Evolutionary conservation across 2,113 vertebrate genomes (phyloP).

Genomic region (Sturnus vulgaris): DNA sequence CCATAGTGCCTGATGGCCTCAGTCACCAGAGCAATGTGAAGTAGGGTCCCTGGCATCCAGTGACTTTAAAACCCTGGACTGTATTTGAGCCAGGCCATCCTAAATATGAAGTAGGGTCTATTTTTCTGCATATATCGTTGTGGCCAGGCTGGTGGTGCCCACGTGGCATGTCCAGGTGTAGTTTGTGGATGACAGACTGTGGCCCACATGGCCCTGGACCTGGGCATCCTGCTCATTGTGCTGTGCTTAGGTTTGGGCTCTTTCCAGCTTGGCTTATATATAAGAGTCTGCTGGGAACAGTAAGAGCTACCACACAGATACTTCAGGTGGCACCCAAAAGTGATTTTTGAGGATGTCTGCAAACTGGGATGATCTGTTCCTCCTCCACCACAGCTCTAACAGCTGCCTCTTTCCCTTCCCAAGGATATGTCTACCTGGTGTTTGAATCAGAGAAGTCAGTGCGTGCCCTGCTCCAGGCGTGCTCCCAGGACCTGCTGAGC

Average conservation of each 20-base stretch:
- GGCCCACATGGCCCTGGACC: fast-evolving
- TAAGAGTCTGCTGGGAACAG: not conserved
- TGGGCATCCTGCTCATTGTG: fast-evolving
- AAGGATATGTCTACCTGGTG: conserved; percentile 96
- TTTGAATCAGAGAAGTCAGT: conserved; percentile 97
- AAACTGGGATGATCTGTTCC: not conserved
- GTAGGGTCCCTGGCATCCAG: not conserved
- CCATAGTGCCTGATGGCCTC: not conserved
- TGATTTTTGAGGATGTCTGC: not conserved
- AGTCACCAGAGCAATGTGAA: fast-evolving
- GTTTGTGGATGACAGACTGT: fast-evolving
- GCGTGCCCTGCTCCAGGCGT: conserved; percentile 89
- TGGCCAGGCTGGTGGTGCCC: not conserved
- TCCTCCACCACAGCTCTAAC: not conserved
- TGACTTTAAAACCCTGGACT: not conserved
- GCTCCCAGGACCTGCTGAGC: conserved; percentile 91
- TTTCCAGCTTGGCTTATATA: not conserved
- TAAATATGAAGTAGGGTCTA: not conserved
- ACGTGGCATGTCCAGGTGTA: not conserved
- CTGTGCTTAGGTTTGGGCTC: not conserved
- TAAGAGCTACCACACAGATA: not conserved
- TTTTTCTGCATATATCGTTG: fast-evolving
- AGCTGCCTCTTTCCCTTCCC: not conserved
- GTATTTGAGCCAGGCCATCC: not conserved
- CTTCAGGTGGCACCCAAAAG: not conserved